Conservation (phyloP, 2,888 invertebrate genomes). For the Epicampocera succincta region DNA sequence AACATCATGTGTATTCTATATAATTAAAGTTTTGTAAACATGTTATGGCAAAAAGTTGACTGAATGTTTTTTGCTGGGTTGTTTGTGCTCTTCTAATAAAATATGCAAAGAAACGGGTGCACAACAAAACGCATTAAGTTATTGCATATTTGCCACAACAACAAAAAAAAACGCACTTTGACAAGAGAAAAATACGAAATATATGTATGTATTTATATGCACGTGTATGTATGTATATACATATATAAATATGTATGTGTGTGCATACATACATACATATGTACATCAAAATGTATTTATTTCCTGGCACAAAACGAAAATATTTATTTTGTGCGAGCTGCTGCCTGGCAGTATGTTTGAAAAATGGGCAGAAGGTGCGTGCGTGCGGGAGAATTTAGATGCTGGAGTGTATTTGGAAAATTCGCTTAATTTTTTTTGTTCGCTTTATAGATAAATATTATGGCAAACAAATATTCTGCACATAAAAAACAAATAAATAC, state of each 20-base stretch:
- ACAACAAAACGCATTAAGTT: slow-evolving; percentile 39
- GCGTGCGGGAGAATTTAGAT: background rate
- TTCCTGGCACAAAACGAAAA: slow-evolving; percentile 12
- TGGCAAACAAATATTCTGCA: slow-evolving; percentile 66
- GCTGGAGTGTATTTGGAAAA: slow-evolving; percentile 30
- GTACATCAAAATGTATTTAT: slow-evolving; percentile 34
- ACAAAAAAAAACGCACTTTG: slow-evolving; percentile 17
- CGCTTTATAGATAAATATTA: slow-evolving; percentile 61
- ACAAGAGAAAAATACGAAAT: background rate
- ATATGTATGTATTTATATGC: too few relatives aligned
- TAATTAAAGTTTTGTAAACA: too few relatives aligned
- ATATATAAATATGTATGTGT: too few relatives aligned
- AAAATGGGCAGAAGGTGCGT: slow-evolving; percentile 1
- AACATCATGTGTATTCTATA: too few relatives aligned
- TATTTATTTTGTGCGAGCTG: slow-evolving; percentile 1
- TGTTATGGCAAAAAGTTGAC: too few relatives aligned
- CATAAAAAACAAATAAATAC: slow-evolving; percentile 67
- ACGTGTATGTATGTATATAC: too few relatives aligned
- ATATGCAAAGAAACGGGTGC: background rate
- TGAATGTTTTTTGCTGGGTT: slow-evolving; percentile 13
- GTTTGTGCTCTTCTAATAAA: background rate
- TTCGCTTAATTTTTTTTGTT: slow-evolving; percentile 6
- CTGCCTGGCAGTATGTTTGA: background rate
- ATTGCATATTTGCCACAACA: slow-evolving; percentile 34
- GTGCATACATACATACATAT: too few relatives aligned